These are phyloP conservation scores for Amorpha juglandis DNA, from an alignment of 2,888 invertebrate species.

Conservation along the genomic window DNA sequence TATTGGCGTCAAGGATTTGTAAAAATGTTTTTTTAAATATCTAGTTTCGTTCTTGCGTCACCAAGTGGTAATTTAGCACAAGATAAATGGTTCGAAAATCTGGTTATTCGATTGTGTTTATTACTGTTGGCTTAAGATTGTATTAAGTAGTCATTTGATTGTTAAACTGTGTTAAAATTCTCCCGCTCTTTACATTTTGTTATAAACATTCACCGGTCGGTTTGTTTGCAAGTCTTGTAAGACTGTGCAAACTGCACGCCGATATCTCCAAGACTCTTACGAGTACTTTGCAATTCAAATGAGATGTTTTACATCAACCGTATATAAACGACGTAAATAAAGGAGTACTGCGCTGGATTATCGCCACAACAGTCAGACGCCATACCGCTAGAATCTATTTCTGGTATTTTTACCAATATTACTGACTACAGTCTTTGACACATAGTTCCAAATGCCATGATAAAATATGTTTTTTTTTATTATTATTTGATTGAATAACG, in stretches of 20 bases:
- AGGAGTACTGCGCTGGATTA: not conserved
- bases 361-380: no score
- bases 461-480: no score
- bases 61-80: not conserved
- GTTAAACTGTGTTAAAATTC: not conserved
- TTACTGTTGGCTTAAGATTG: not conserved
- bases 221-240: not conserved
- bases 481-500: no score
- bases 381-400: no score
- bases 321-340: no score
- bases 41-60: not conserved
- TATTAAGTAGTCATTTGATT: not conserved
- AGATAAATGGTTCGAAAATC: not conserved
- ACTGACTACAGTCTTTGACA: no score
- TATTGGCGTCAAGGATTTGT: constrained; percentile 27
- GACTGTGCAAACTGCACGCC: not conserved
- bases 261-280: constrained; percentile 6
- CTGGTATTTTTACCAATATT: no score
- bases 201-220: not conserved
- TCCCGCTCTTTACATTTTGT: not conserved
- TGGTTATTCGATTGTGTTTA: not conserved
- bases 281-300: constrained; percentile 7
- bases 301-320: not conserved
- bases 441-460: no score
- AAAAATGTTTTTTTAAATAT: constrained; percentile 7